These are phyloP conservation scores for Bubalus kerabau DNA, from an alignment of 2,113 vertebrate genomes.

Conservation along the genomic window DNA sequence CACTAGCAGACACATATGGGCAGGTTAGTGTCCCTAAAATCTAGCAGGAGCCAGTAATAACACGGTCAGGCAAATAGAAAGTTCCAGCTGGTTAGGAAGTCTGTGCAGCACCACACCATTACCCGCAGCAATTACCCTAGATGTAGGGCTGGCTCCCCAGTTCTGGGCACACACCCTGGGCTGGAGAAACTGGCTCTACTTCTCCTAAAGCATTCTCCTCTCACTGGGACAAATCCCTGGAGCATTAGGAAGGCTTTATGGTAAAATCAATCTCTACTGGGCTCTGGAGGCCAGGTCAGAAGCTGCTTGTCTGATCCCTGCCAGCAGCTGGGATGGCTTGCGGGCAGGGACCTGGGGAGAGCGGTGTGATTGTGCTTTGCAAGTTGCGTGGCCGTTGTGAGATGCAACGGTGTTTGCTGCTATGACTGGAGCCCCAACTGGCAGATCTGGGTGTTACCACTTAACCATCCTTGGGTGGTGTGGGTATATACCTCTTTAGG, in stretches of 20 bases:
- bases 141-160: neutral
- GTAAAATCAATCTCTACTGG: neutral
- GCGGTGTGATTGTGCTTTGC: neutral
- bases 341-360: neutral
- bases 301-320: neutral
- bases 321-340: neutral
- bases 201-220: neutral
- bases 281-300: neutral
- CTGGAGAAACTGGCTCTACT: neutral
- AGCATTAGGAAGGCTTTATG: neutral
- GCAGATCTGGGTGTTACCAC: neutral
- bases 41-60: conserved; percentile 61
- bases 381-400: neutral
- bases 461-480: neutral
- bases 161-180: neutral
- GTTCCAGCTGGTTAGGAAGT: conserved; percentile 34
- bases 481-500: neutral
- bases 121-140: neutral
- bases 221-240: neutral
- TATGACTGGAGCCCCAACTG: neutral
- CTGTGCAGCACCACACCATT: conserved; percentile 4
- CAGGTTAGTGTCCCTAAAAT: conserved; percentile 68
- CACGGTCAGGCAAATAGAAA: conserved; percentile 39
- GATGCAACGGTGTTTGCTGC: neutral
- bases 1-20: neutral